Percentiles rank a stretch among this genome's conserved stretches.
Conservation (phyloP, 92 coral and sea anemone genomes). For the Porites lobata region DNA sequence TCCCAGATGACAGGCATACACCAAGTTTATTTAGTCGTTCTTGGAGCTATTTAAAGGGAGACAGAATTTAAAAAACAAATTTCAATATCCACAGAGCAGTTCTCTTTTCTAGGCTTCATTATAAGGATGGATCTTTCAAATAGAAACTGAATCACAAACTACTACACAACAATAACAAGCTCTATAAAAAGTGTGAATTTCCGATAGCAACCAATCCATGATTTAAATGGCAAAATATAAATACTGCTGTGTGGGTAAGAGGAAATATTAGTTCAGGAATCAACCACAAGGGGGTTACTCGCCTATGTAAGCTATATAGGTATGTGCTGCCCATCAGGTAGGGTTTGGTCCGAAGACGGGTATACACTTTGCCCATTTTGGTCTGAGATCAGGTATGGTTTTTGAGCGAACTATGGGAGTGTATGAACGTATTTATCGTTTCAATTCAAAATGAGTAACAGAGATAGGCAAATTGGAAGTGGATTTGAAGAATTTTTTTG, state of each 20-base stretch:
- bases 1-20: constrained; percentile 69
- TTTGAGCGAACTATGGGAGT: too few species aligned
- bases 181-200: not conserved
- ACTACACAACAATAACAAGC: not conserved
- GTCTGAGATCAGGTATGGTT: too few species aligned
- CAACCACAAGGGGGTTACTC: not conserved
- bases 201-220: not conserved
- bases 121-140: constrained; percentile 6
- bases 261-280: constrained; percentile 1
- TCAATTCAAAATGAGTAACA: too few species aligned
- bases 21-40: constrained; percentile 73
- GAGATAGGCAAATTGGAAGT: too few species aligned
- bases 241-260: not conserved
- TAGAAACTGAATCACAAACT: constrained; percentile 17
- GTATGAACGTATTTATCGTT: too few species aligned
- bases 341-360: too few species aligned
- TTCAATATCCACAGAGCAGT: not conserved
- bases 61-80: not conserved
- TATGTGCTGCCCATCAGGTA: too few species aligned
- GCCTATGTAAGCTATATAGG: too few species aligned
- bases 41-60: constrained; percentile 58
- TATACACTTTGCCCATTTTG: too few species aligned
- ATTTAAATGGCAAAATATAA: not conserved
- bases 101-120: too few species aligned
- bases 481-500: too few species aligned